Conservation (phyloP, 2,888 invertebrate species). For the Meganola albula region DNA sequence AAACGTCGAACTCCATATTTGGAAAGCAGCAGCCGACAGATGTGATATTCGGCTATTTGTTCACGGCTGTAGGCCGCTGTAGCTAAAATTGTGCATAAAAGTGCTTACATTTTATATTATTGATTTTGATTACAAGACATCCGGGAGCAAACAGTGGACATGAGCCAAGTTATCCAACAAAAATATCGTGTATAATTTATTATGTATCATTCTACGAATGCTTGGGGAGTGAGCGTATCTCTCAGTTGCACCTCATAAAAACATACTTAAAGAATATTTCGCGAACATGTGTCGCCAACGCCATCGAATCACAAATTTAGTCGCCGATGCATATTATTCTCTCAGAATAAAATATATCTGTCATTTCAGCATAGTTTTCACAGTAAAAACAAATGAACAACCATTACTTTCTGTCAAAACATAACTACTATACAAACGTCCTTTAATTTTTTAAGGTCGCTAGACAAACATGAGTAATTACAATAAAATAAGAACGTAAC, state of each 20-base stretch:
- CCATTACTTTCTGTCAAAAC: constrained; percentile 44
- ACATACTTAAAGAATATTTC: constrained; percentile 60
- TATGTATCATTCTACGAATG: constrained; percentile 66
- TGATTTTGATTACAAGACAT: constrained; percentile 48
- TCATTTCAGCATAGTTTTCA: constrained; percentile 48
- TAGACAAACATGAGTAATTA: constrained; percentile 20
- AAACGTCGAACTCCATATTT: constrained; percentile 42
- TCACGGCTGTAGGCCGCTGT: constrained; percentile 24
- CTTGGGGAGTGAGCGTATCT: constrained; percentile 52
- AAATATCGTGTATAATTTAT: constrained; percentile 75
- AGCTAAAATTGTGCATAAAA: constrained; percentile 18
- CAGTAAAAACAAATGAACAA: constrained; percentile 39
- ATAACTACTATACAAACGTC: constrained; percentile 33
- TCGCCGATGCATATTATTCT: constrained; percentile 47
- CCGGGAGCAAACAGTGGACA: constrained; percentile 58
- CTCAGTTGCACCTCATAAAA: constrained; percentile 73
- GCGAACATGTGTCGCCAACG: constrained; percentile 45
- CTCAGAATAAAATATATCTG: constrained; percentile 44
- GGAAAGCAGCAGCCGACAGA: constrained; percentile 25
- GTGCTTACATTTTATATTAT: constrained; percentile 45
- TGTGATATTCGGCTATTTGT: constrained; percentile 22
- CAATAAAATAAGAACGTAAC: constrained; percentile 15
- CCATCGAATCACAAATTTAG: constrained; percentile 42
- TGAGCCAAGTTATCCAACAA: constrained; percentile 66
- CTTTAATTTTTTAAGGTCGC: constrained; percentile 34